Percentiles rank a stretch among this genome's conserved stretches.
These are phyloP conservation scores for Schizopygopsis malacanthus DNA, from an alignment of 2,797 vertebrate species.

Conservation along the genomic window DNA sequence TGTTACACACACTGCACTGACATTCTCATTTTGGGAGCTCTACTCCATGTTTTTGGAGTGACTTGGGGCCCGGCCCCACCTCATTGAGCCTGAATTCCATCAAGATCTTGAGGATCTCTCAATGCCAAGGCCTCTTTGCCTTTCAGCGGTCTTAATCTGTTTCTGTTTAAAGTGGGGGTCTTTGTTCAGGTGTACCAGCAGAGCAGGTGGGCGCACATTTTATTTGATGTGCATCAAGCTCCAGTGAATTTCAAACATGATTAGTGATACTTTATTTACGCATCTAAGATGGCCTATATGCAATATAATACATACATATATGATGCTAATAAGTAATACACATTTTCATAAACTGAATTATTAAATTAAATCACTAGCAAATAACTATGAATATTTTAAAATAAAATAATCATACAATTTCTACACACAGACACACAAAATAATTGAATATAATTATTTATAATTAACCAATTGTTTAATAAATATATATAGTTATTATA, in stretches of 20 bases:
- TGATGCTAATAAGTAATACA: neutral
- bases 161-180: conserved; percentile 28
- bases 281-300: neutral
- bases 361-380: neutral
- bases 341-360: neutral
- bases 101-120: conserved; percentile 63
- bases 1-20: conserved; percentile 38
- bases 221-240: conserved; percentile 5
- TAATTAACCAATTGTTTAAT: neutral
- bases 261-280: neutral
- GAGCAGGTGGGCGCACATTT: conserved; percentile 30
- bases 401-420: too few species aligned
- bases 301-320: neutral
- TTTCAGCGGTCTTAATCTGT: conserved; percentile 40
- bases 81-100: conserved; percentile 66
- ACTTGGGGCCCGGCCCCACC: conserved; percentile 59
- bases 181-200: conserved; percentile 56
- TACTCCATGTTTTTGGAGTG: conserved; percentile 65
- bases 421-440: neutral
- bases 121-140: conserved; percentile 41
- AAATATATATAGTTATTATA: neutral
- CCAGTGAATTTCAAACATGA: neutral
- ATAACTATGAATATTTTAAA: neutral
- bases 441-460: neutral
- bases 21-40: conserved; percentile 56